phyloP scores from a whole-genome alignment of 2,797 vertebrate species.

The Phoeniculus purpureus region DNA sequence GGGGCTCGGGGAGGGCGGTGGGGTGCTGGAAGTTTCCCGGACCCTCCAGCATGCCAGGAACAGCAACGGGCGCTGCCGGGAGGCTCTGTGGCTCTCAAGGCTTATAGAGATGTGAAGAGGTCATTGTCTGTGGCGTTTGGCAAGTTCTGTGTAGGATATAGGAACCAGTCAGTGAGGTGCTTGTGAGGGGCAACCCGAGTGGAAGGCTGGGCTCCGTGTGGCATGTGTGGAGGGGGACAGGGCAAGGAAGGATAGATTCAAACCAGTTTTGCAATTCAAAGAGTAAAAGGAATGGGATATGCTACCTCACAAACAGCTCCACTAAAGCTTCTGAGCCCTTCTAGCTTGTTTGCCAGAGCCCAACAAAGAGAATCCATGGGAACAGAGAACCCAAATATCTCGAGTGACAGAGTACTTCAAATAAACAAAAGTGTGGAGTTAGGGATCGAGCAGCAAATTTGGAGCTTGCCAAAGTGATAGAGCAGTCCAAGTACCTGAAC shows the following conservation, averaged over 20 bases:
- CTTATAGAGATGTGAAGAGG: neutral
- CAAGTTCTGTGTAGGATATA: neutral
- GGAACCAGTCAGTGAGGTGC: neutral
- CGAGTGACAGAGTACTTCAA: neutral
- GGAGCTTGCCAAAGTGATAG: neutral
- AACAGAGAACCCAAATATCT: neutral
- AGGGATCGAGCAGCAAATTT: neutral
- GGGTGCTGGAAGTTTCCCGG: neutral
- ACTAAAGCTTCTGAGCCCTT: neutral
- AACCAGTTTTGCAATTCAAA: neutral
- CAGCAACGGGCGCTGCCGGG: accelerated
- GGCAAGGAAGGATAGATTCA: neutral
- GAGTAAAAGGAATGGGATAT: neutral
- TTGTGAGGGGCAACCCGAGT: neutral
- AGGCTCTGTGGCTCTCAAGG: neutral
- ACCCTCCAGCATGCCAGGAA: accelerated
- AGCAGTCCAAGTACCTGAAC: neutral
- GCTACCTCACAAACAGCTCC: neutral
- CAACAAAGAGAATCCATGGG: neutral
- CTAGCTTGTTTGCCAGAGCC: neutral
- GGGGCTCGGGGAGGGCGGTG: neutral
- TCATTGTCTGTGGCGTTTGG: neutral
- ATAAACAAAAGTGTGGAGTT: neutral
- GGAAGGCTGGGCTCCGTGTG: neutral
- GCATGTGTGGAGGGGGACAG: neutral